Conservation (phyloP, 2,113 vertebrate species). For the Chaetodon trifascialis region DNA sequence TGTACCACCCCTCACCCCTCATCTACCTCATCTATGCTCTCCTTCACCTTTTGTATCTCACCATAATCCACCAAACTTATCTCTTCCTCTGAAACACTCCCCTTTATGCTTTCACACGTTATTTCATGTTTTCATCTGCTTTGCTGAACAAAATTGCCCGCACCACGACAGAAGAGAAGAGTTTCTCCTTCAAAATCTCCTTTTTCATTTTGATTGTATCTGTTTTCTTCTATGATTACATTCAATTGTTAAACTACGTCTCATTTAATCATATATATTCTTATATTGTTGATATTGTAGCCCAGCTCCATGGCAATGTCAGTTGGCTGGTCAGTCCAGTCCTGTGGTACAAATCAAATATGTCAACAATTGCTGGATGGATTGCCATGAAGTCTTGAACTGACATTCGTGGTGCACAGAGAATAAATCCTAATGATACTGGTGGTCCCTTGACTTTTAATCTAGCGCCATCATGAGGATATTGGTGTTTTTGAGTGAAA, state of each 20-base stretch:
- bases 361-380: not conserved
- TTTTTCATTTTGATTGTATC: not conserved
- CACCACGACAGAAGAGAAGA: slow-evolving; percentile 5
- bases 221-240: not conserved
- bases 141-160: slow-evolving; percentile 17
- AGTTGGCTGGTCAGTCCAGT: too few relatives aligned
- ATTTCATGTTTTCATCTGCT: slow-evolving; percentile 34
- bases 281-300: too few relatives aligned
- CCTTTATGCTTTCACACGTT: slow-evolving; percentile 5
- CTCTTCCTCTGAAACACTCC: not conserved
- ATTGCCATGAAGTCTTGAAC: not conserved
- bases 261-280: not conserved
- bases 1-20: slow-evolving; percentile 12
- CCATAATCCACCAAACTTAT: slow-evolving; percentile 32
- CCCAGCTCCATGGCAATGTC: not conserved
- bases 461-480: not conserved
- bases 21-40: slow-evolving; percentile 7
- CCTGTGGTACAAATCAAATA: not conserved
- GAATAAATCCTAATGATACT: not conserved
- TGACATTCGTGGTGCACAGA: not conserved
- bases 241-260: not conserved
- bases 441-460: not conserved
- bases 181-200: slow-evolving; percentile 12
- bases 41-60: slow-evolving; percentile 34
- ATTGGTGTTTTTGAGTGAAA: not conserved